Evolutionary conservation across 2,113 vertebrate genomes (phyloP), one percentile per base, ranked within the genome.

Genomic region (Brachypteracias leptosomus): DNA sequence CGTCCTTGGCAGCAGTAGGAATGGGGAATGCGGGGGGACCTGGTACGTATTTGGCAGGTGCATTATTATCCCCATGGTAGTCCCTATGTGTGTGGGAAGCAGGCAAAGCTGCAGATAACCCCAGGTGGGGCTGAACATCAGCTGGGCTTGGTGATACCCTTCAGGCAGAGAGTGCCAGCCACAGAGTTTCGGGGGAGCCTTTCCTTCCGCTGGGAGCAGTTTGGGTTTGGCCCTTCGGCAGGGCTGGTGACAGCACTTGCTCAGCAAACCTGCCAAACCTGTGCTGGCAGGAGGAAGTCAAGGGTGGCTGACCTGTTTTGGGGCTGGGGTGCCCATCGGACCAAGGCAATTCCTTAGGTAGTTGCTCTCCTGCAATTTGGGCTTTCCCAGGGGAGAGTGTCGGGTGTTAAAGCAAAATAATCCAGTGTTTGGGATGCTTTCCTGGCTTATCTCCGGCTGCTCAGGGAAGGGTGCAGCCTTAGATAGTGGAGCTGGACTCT

Each of bases 201-300:
- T 76, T 33, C 35, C 28, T 47, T 72, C 38, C 0, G 0, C 44
- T 0, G 12, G 80, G 33, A 87, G 22, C 36, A 61, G 51, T 38
- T 44, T 52, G 81, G 93, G 92, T 90, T 87, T 77, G 76, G 87
- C 52, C 47, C 26, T 78, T 87, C 18, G 51, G 57, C 57, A 70
- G 61, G 47, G 80, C 72, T 16, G 90, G 61, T 36, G 65, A 75
- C 19, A 11, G 31, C 6, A 13, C 22, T 25, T 35, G 1, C 24
- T 72, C 10, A 4, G 74, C 70, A 33, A 95, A 96, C 90, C 85
- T 88, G 92, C 71, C 92, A n/a, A 85, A 93, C 94, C 85, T 93
- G 90, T 72, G 85, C 85, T n/a, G 81, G 74, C 62, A 36, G 82
- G 54, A 84, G 71, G 71, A 75, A 79, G 52, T 25, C 49, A 6